Percentiles rank a stretch among this genome's conserved stretches.
These are phyloP conservation scores for Chaenodraco wilsoni DNA, from an alignment of 2,797 vertebrate genomes.

Conservation along the genomic window DNA sequence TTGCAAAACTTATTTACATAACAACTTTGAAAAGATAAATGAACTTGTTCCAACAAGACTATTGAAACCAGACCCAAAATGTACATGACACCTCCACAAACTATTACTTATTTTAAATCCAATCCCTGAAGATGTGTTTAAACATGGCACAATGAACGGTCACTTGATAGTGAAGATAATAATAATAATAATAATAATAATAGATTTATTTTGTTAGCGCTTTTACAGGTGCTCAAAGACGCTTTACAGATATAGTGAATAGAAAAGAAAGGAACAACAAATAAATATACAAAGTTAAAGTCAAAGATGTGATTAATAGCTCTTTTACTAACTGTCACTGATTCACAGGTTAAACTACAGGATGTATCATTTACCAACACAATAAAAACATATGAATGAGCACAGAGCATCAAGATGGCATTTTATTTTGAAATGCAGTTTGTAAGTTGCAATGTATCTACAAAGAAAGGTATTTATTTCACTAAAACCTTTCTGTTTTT, in stretches of 20 bases:
- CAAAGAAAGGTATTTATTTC: neutral
- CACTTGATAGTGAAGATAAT: neutral
- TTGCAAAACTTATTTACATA: neutral
- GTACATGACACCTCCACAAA: neutral
- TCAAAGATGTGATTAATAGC: neutral
- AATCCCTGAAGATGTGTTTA: neutral
- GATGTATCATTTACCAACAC: neutral
- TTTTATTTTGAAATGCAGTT: constrained; percentile 13
- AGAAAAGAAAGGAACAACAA: too few species aligned
- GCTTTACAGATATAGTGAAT: too few species aligned
- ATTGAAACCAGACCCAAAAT: neutral
- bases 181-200: too few species aligned
- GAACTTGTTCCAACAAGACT: neutral
- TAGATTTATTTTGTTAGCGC: too few species aligned
- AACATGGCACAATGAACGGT: neutral
- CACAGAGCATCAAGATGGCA: neutral
- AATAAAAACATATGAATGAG: neutral
- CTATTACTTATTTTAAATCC: neutral
- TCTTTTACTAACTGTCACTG: neutral
- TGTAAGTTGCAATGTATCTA: neutral
- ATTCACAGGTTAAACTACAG: constrained; percentile 3
- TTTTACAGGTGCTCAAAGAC: too few species aligned
- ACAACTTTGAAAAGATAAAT: neutral
- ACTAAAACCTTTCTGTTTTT: neutral
- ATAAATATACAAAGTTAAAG: too few species aligned